Evolutionary conservation across 1,140 invertebrate species (phyloP).

Genomic region (Riptortus pedestris): DNA sequence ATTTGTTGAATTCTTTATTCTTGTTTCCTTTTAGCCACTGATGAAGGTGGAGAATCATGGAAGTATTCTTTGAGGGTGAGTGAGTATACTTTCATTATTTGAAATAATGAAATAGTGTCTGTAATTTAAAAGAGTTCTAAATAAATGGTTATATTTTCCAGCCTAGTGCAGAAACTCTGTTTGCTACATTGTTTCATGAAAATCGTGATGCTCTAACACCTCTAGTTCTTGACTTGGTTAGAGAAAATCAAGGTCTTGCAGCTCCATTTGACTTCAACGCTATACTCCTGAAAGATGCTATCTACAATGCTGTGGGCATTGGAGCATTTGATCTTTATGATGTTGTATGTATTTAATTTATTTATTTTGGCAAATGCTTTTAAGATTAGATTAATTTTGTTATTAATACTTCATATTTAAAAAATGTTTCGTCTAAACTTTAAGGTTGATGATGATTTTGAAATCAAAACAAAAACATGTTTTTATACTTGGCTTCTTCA

Average conservation of each 20-base stretch:
- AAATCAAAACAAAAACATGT: too few species aligned
- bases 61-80: constrained; percentile 77
- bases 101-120: neutral
- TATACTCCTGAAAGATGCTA: constrained; percentile 83
- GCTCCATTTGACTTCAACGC: constrained; percentile 58
- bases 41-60: constrained; percentile 82
- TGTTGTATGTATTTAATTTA: constrained; percentile 48
- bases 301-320: constrained; percentile 85
- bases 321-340: constrained; percentile 87
- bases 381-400: too few species aligned
- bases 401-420: too few species aligned
- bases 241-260: constrained; percentile 48
- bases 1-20: too few species aligned
- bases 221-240: constrained; percentile 62
- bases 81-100: constrained; percentile 24
- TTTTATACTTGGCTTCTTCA: too few species aligned
- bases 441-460: too few species aligned
- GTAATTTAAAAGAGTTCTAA: neutral
- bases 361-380: too few species aligned
- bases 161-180: constrained; percentile 78
- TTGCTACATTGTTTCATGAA: constrained; percentile 71
- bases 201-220: constrained; percentile 58
- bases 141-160: constrained; percentile 38
- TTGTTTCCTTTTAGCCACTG: constrained; percentile 55
- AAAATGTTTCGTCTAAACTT: too few species aligned